Evolutionary conservation across 2,113 vertebrate species (phyloP).

Genomic region (Apus apus): DNA sequence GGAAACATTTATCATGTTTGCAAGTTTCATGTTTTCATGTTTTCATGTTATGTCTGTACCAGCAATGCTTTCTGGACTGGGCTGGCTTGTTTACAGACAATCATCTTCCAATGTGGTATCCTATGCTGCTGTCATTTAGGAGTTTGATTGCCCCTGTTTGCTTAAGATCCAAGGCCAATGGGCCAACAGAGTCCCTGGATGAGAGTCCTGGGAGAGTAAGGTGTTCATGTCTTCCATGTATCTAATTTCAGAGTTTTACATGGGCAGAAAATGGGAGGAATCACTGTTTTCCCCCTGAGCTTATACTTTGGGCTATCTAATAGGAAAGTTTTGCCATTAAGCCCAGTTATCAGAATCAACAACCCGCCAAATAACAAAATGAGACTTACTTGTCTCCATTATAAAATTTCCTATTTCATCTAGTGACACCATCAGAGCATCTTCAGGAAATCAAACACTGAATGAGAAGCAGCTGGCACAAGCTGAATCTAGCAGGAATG

Average conservation of each 20-base stretch:
- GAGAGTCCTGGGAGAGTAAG: not conserved
- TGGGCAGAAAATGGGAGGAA: not conserved
- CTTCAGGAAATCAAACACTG: conserved; percentile 20
- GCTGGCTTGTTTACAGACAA: not conserved
- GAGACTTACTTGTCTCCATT: not conserved
- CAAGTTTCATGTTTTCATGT: too few relatives aligned
- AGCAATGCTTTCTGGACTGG: not conserved
- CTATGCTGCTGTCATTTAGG: not conserved
- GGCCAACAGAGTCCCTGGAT: not conserved
- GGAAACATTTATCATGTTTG: not conserved
- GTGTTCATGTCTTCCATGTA: not conserved
- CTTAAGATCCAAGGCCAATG: not conserved
- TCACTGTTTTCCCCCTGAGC: not conserved
- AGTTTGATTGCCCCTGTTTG: not conserved
- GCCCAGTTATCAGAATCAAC: not conserved
- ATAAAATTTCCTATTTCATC: not conserved
- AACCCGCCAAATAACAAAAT: not conserved
- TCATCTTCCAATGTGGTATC: not conserved
- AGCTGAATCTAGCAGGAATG: not conserved
- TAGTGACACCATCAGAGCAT: not conserved
- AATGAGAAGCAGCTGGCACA: conserved; percentile 25
- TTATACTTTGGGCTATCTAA: not conserved
- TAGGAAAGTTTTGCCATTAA: not conserved
- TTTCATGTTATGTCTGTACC: not conserved
- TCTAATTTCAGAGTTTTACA: not conserved